Evolutionary conservation across 2,113 vertebrate genomes (phyloP), one percentile per base, ranked within the genome.

Genomic region (Anarhynchus alexandrinus): DNA sequence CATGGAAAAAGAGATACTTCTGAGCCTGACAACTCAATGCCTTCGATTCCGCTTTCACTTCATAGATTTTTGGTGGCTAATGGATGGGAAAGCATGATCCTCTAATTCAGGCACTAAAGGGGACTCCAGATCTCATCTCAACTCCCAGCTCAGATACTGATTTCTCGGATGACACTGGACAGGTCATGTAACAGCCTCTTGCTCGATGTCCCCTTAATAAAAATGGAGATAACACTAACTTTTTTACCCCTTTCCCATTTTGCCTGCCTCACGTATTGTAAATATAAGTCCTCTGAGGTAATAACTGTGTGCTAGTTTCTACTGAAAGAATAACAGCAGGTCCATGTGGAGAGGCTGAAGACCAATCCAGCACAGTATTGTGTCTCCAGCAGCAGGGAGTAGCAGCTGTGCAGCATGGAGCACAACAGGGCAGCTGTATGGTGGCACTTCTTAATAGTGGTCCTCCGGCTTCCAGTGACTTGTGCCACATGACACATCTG

Each of bases 1-100:
- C 92, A 95, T 86, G 79, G 91, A 88, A 96, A 96, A 96, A 29
- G 6, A 82, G 58, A 81, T 45, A 91, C 64, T 91, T 91, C 66
- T 67, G 42, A 94, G 83, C 51, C 38, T 93, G 85, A 61, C 57
- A 91, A 82, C 55, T 90, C 61, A 54, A 43, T 47, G 82, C 8
- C 47, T 87, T 91, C 5, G 8, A 92, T 82, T 94, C 78, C 71
- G 36, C 69, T 94, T 86, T 88, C 18, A 52, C 77, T 73, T 89
- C 77, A 80, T 47, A 80, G 78, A 36, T 85, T 93, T 95, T 9
- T 88, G 81, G 49, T 77, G 74, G 58, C 55, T 90, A 94, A 77
- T 0, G 8, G 61, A 61, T 26, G 58, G 42, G 57, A 87, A 93
- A 81, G 40, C 47, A 83, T 45, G 70, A 71, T 67, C 15, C 22